Base-by-base conservation (phyloP, 2,888 invertebrate species). In the Melanotus villosus region DNA sequence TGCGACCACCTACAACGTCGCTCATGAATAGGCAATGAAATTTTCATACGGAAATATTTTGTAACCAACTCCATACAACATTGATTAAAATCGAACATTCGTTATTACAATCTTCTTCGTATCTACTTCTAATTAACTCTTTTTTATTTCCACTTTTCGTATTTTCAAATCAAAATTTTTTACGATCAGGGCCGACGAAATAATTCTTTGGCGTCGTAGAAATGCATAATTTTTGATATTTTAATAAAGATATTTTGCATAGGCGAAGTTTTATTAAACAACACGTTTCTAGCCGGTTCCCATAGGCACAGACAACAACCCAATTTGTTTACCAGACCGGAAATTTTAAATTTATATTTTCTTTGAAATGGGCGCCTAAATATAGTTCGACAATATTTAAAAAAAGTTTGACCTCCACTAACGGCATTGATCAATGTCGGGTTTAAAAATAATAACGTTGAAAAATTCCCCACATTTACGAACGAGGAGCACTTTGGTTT, bases 1-100 rank as follows among this genome's bases (percentile, higher is more conserved):
- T 70, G 65, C 68, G 75, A 75, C 75, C 75, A 75, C 75, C 75
- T 73, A 73, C 73, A 72, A 69, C 65, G 73, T 43, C 26, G 43
- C 34, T 65, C 72, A 74, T 71, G 73, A 65, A 65, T 57, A 65
- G 57, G 65, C 64, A 64, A 64, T 64, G 64, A 64, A 64, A 64
- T 64, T 64, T 64, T 64, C 64, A 54, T 64, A 64, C 64, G 64
- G 54, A 64, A 64, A 56, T 56, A 64, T 64, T 64, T 64, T 64
- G 32, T 32, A 52, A 50, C 32, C 14, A 30, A 30, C 50, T 50
- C n/a, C 50, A 6, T 30, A 30, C 32, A 50, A 50, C 30, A 32
- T 14, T 32, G 18, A 19, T 10, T 52, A 18, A 52, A 32, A 32
- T 16, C 52, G 26, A 50, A 12, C 36, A n/a, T 14, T 38, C 26